Evolutionary conservation across 2,888 invertebrate genomes (phyloP), one percentile per base, ranked within the genome.

Genomic region (Rhyacophila evoluta): DNA sequence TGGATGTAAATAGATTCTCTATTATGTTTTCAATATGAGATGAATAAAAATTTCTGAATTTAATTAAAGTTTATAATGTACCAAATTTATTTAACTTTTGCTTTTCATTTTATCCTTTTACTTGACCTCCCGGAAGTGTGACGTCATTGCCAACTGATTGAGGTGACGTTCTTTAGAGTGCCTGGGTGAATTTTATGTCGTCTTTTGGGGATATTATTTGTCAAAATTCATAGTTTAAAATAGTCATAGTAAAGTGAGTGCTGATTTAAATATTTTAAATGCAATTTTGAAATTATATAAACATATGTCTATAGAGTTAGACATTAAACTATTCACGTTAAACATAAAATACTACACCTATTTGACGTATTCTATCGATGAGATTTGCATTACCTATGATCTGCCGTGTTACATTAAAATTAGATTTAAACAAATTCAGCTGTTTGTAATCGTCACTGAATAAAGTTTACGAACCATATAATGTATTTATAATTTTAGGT

Each of bases 61-160:
- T n/a, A n/a, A n/a, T n/a, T n/a, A n/a, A n/a, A n/a, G n/a, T n/a
- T n/a, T n/a, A n/a, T n/a, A n/a, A n/a, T n/a, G n/a, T n/a, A n/a
- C n/a, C n/a, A n/a, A n/a, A n/a, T n/a, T n/a, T n/a, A n/a, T n/a
- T n/a, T n/a, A n/a, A n/a, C n/a, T 33, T 6, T 33, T 33, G 29
- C 6, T 33, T 33, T 55, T 55, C 19, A 55, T 55, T 25, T 33
- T 55, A 55, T 15, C 55, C 55, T 55, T 55, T 55, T 55, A 55
- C 55, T 55, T 55, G 55, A 55, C 55, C 55, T 71, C 70, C 75
- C 81, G 81, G 81, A 81, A 81, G 78, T 81, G 70, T 81, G 81
- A 81, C 81, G 78, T 81, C 81, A 81, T 71, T 80, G 81, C 81
- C 81, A 81, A 81, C 81, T 79, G 81, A 77, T 68, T 77, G 73